Percentiles rank a stretch among this genome's conserved stretches.
phyloP scores from a whole-genome alignment of 2,113 vertebrate genomes.

The Pterocles orientalis region DNA sequence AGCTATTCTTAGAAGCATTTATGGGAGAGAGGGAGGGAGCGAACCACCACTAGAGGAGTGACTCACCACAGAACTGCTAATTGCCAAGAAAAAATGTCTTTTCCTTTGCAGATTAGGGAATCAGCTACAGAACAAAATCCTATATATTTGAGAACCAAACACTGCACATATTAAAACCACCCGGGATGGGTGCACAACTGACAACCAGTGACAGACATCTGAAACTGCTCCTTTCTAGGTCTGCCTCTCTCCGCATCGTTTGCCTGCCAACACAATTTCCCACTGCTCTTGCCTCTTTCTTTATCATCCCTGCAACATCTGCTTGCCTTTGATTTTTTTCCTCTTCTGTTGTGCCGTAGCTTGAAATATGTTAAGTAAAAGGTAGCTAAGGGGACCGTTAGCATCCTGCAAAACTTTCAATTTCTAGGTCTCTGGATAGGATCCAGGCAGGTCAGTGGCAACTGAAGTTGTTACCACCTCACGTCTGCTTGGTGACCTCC shows the following conservation, averaged over 20 bases:
- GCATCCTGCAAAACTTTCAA: not conserved
- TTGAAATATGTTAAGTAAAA: conserved; percentile 6
- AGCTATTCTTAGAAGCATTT: conserved; percentile 64
- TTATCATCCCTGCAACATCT: not conserved
- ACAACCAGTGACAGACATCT: not conserved
- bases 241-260: not conserved
- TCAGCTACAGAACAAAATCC: conserved; percentile 12
- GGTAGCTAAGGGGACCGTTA: not conserved
- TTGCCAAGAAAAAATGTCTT: not conserved
- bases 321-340: not conserved
- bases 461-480: not conserved
- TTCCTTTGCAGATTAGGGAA: not conserved
- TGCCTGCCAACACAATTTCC: not conserved
- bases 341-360: not conserved
- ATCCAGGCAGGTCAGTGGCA: not conserved
- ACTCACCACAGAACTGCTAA: conserved; percentile 60
- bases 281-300: not conserved
- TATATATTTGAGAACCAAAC: conserved; percentile 17
- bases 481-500: not conserved
- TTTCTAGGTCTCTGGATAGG: conserved; percentile 22
- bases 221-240: not conserved
- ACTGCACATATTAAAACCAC: not conserved
- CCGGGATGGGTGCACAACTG: not conserved
- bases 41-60: conserved; percentile 34
- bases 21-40: not conserved